Base-by-base conservation (phyloP, 2,888 invertebrate genomes). In the Tiphia femorata region DNA sequence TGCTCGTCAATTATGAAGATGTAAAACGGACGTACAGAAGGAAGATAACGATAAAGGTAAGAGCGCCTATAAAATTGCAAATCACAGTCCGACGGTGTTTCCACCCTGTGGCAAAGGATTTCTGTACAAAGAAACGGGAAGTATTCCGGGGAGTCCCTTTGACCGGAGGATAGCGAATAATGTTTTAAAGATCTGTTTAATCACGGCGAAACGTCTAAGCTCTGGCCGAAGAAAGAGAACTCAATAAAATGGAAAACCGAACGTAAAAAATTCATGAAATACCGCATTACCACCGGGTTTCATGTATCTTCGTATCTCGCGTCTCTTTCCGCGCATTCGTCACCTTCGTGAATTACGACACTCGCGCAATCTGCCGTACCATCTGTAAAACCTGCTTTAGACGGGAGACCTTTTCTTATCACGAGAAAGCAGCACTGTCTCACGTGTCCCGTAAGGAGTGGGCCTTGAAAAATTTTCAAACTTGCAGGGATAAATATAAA, bases 51-150 rank as follows among this genome's bases (percentile, higher is more conserved):
- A 14, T 16, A 17, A 14, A 29, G 12, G 21, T 49, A 57, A n/a
- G 38, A 43, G 17, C 46, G 12, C 33, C 21, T 25, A 19, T 44
- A 44, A 41, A 48, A 55, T 44, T 57, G 44, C 37, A 50, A 50
- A 67, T 63, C 60, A 55, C 60, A 66, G 48, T 54, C 51, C 40
- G 48, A 16, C 33, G 35, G 20, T 37, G 20, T 33, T 10, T n/a
- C n/a, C n/a, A n/a, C n/a, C n/a, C n/a, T n/a, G n/a, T n/a, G n/a
- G n/a, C n/a, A n/a, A n/a, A n/a, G n/a, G n/a, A n/a, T n/a, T n/a
- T n/a, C n/a, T n/a, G n/a, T n/a, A n/a, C n/a, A n/a, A n/a, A n/a
- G n/a, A n/a, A n/a, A n/a, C n/a, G n/a, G n/a, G n/a, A n/a, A n/a
- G n/a, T n/a, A n/a, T n/a, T n/a, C n/a, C n/a, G n/a, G n/a, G n/a